Evolutionary conservation across 2,888 invertebrate genomes (phyloP).

Genomic region (Alloplasta piceator): DNA sequence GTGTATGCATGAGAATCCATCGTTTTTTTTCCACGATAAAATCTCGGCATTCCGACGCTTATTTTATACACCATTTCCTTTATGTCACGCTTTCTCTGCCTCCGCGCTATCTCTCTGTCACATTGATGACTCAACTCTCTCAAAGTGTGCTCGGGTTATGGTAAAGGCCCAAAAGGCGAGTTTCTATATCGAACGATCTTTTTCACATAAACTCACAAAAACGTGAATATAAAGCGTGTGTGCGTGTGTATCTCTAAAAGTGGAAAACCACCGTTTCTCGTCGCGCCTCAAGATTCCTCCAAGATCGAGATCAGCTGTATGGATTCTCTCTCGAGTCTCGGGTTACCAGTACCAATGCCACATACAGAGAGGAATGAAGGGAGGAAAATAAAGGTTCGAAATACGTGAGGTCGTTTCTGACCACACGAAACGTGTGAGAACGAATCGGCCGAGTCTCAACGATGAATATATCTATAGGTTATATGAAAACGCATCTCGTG

Average conservation of each 20-base stretch:
- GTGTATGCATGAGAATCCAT: slow-evolving; percentile 26
- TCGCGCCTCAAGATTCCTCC: slow-evolving; percentile 50
- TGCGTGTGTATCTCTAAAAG: background rate
- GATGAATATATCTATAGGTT: slow-evolving; percentile 27
- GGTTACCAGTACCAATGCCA: slow-evolving; percentile 49
- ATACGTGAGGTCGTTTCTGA: slow-evolving; percentile 40
- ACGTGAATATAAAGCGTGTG: no score
- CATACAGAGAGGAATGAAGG: slow-evolving; percentile 8
- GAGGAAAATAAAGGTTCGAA: slow-evolving; percentile 8
- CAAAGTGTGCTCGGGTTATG: slow-evolving; percentile 1
- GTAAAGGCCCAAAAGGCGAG: background rate
- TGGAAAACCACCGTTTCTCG: slow-evolving; percentile 41
- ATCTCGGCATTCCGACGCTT: slow-evolving; percentile 55
- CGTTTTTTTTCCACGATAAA: slow-evolving; percentile 57
- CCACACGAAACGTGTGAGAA: slow-evolving; percentile 47
- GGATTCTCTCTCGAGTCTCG: slow-evolving; percentile 66
- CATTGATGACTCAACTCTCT: slow-evolving; percentile 63
- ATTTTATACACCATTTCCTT: slow-evolving; percentile 51
- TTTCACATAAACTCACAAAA: background rate
- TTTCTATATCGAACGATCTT: slow-evolving; percentile 53
- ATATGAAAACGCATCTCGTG: slow-evolving; percentile 5
- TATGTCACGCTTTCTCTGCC: slow-evolving; percentile 39
- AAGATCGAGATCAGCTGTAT: slow-evolving; percentile 63
- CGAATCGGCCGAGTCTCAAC: slow-evolving; percentile 42
- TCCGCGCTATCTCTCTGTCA: slow-evolving; percentile 46